Percentiles rank a stretch among this genome's conserved stretches.
Conservation (phyloP, 2,113 vertebrate genomes). For the Nothobranchius furzeri region DNA sequence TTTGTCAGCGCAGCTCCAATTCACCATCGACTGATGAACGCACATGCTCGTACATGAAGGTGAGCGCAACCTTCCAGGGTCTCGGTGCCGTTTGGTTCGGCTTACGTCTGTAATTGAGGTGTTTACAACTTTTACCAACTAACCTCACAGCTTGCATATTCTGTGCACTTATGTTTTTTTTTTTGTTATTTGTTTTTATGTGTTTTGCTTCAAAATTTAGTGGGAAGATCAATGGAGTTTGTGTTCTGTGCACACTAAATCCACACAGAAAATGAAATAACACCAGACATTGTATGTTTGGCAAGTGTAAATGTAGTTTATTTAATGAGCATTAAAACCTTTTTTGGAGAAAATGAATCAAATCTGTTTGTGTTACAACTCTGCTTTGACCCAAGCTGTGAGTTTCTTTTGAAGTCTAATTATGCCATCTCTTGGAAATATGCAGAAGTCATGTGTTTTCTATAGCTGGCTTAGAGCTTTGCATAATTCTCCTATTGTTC, state of each 20-base stretch:
- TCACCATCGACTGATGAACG: conserved; percentile 62
- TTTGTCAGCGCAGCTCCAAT: conserved; percentile 68
- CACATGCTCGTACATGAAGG: conserved; percentile 68
- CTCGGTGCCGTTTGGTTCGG: conserved; percentile 51
- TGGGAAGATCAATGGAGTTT: background rate
- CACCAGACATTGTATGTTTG: too few species aligned
- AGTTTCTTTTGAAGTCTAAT: conserved; percentile 35
- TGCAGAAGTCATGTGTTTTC: conserved; percentile 34
- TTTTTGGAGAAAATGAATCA: too few species aligned
- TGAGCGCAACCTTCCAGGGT: conserved; percentile 65
- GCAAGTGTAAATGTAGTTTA: too few species aligned
- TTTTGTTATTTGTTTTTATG: background rate
- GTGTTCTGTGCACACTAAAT: background rate
- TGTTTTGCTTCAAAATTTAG: conserved; percentile 19
- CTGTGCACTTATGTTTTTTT: conserved; percentile 20
- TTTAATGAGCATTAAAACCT: too few species aligned
- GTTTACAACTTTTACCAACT: conserved; percentile 62
- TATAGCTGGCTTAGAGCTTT: conserved; percentile 23
- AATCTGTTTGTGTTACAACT: too few species aligned
- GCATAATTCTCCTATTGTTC: conserved; percentile 38
- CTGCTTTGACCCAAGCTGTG: too few species aligned
- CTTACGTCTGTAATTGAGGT: conserved; percentile 65
- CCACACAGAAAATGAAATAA: background rate
- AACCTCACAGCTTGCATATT: conserved; percentile 29
- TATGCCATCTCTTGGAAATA: conserved; percentile 40